These are phyloP conservation scores for Grammomys surdaster DNA, from an alignment of 2,113 vertebrate species.

Conservation along the genomic window DNA sequence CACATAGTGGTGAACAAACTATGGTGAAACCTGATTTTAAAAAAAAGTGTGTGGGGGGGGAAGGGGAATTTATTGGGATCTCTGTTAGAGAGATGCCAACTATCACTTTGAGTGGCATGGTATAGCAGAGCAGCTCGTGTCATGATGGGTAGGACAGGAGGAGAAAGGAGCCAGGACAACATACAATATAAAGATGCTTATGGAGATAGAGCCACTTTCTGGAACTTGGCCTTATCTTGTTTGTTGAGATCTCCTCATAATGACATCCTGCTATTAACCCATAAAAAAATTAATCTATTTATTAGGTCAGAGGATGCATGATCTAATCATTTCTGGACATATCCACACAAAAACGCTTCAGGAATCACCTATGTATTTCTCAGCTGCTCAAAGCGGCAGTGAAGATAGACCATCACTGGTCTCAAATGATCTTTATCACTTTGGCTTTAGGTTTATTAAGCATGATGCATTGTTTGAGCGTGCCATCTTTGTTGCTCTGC, in stretches of 20 bases:
- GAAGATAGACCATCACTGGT: too few relatives aligned
- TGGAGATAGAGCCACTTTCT: neutral
- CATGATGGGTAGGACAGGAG: neutral
- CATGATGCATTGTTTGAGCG: neutral
- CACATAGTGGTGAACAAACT: neutral
- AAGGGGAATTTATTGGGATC: neutral
- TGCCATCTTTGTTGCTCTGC: neutral
- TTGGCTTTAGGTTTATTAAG: neutral
- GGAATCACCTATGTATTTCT: neutral
- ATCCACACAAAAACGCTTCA: too few relatives aligned
- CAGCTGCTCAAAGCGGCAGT: neutral
- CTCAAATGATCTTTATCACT: neutral
- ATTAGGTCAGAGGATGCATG: neutral
- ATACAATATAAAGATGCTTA: neutral
- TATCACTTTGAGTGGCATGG: too few relatives aligned
- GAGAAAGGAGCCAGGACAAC: neutral
- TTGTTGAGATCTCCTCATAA: neutral
- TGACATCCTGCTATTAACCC: neutral
- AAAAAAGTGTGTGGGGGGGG: neutral
- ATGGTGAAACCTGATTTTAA: neutral
- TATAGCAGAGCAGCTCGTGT: neutral
- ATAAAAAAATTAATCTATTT: neutral
- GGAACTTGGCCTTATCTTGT: too few relatives aligned
- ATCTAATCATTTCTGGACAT: neutral
- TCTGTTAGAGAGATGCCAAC: neutral